Evolutionary conservation across 2,113 vertebrate species (phyloP).

Genomic region (Ifrita kowaldi): DNA sequence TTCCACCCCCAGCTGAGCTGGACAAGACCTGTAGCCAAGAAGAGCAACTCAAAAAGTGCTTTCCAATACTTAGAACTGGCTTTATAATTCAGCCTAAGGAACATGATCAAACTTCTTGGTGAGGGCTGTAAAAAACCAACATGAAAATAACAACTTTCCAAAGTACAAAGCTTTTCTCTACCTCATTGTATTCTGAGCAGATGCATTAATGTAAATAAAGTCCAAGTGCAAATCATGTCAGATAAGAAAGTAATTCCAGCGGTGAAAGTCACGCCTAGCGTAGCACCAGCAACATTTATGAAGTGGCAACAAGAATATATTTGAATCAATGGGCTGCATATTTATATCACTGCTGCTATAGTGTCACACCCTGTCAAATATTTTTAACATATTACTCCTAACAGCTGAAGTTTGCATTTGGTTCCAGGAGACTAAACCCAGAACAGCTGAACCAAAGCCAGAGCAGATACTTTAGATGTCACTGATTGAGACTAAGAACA

Average conservation of each 20-base stretch:
- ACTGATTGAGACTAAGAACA: neutral
- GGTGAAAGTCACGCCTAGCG: neutral
- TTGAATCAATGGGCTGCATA: neutral
- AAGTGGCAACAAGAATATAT: neutral
- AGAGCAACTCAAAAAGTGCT: neutral
- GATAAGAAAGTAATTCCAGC: neutral
- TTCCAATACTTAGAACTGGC: neutral
- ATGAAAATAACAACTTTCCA: neutral
- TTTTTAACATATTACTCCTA: neutral
- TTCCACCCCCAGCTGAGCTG: neutral
- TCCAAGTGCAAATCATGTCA: neutral
- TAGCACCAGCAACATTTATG: neutral
- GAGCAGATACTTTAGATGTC: neutral
- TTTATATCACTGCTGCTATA: neutral
- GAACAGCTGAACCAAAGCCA: constrained; percentile 9
- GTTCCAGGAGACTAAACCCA: neutral
- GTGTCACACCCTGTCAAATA: neutral
- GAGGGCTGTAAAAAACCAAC: neutral
- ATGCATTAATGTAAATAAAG: neutral
- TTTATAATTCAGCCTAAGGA: neutral
- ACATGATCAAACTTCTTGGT: neutral
- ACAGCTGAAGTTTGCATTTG: neutral
- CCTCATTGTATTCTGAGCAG: neutral
- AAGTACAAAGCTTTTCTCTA: neutral
- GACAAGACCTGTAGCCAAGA: neutral